Base-by-base conservation (phyloP, 2,797 vertebrate species). In the Momotus momota region DNA sequence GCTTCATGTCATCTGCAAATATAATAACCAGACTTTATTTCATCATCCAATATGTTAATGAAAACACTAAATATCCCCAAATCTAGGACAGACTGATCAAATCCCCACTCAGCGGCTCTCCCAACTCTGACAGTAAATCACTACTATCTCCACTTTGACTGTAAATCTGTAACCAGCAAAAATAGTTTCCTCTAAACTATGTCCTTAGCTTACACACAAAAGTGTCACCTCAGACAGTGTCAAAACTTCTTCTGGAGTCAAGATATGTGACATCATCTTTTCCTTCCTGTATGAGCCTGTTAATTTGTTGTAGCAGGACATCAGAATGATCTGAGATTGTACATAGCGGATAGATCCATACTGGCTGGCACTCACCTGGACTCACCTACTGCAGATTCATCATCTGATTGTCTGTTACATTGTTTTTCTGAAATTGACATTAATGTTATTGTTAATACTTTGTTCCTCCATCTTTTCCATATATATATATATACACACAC, bases 241-340 rank as follows among this genome's bases (percentile, higher is more conserved):
- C 26, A 81, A 80, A 90, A 70, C 4, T 62, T 26, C 4, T 84
- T 64, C 78, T 66, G 51, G 10, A 48, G 16, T 65, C 21, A 77
- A 45, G 29, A n/a, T 35, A 35, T 6, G 13, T 18, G 22, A 29
- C 23, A 41, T 26, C 6, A 40, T 41, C 12, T 48, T 58, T 33
- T 81, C 12, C 22, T 73, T 74, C 54, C 27, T 4, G 14, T 74
- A 45, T 0, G 0, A 83, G 4, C 17, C 27, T 81, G 12, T 13
- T 58, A n/a, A 69, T 84, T 86, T 69, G 16, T 74, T 71, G 46
- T 35, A 69, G 49, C 7, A 86, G 22, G 58, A 90, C 79, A 84
- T 25, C 31, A 77, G 29, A 75, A 62, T 35, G 5, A 69, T 64
- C 19, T 72, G 43, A 41, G 62, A 38, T 65, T 65, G 9, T 58